Evolutionary conservation across 53 echinoderm and acorn worm species (phyloP).

Genomic region (Antedon mediterranea): DNA sequence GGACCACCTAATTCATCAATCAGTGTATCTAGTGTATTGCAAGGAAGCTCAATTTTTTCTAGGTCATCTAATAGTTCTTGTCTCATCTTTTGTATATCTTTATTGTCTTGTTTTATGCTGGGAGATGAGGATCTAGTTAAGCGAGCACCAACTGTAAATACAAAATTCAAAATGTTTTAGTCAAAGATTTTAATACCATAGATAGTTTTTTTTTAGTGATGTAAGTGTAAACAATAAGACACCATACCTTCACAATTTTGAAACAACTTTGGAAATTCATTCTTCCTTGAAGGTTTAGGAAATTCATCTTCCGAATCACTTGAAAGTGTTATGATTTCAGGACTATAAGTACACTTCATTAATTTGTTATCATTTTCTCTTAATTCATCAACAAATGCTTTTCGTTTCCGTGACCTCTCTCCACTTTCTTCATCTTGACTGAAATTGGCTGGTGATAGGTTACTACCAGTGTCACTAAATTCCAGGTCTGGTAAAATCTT

Average conservation of each 20-base stretch:
- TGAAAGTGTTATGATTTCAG: background rate
- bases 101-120: conserved; percentile 70
- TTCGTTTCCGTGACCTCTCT: background rate
- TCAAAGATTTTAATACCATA: no score
- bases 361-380: background rate
- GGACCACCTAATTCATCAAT: conserved; percentile 88
- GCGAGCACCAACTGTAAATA: background rate
- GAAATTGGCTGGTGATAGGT: conserved; percentile 17
- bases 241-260: background rate
- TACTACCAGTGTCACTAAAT: conserved; percentile 34
- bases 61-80: conserved; percentile 85
- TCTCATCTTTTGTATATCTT: conserved; percentile 62
- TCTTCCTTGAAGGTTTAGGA: background rate
- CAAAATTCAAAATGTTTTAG: background rate
- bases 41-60: conserved; percentile 70
- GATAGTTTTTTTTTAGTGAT: no score
- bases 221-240: no score
- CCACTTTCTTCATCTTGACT: conserved; percentile 13
- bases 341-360: background rate
- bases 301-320: background rate
- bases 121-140: conserved; percentile 26
- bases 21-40: conserved; percentile 88
- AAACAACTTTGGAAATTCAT: background rate
- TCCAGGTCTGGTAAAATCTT: conserved; percentile 51
- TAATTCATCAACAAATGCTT: background rate